These are phyloP conservation scores for Popillia japonica DNA, from an alignment of 1,140 invertebrate genomes.

Conservation along the genomic window DNA sequence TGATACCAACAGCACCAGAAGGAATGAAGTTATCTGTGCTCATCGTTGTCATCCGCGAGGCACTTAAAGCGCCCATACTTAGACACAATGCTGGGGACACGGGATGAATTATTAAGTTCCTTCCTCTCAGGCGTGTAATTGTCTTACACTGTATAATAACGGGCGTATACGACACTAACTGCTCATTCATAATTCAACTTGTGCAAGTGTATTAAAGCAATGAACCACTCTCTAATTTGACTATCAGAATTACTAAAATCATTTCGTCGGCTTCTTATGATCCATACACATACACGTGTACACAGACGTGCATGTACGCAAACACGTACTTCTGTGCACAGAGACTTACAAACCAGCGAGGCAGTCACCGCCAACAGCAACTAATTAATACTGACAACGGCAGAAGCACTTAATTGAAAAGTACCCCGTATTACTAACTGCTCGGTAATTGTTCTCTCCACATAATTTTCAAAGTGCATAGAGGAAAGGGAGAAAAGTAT, in stretches of 20 bases:
- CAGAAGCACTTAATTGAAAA: conserved; percentile 35
- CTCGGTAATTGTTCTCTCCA: conserved; percentile 25
- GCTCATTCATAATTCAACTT: conserved; percentile 57
- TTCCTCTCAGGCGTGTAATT: conserved; percentile 59
- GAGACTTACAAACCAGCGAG: conserved; percentile 13
- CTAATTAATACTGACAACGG: conserved; percentile 33
- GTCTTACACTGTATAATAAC: conserved; percentile 58
- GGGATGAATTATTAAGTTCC: conserved; percentile 59
- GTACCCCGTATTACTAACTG: conserved; percentile 26
- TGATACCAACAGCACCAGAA: neutral
- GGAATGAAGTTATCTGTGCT: conserved; percentile 5
- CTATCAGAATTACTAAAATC: conserved; percentile 38
- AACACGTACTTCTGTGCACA: neutral
- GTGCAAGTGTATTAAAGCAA: conserved; percentile 53
- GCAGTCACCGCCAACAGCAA: conserved; percentile 29
- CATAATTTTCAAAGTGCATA: conserved; percentile 31
- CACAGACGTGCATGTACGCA: neutral
- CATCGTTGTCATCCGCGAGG: conserved; percentile 33
- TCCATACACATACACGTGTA: conserved; percentile 1
- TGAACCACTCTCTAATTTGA: conserved; percentile 45
- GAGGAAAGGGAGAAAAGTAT: neutral
- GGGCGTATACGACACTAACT: conserved; percentile 55
- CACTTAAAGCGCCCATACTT: conserved; percentile 33
- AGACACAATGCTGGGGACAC: conserved; percentile 55
- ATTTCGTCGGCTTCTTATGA: conserved; percentile 31